Conservation (phyloP, 2,113 vertebrate genomes). For the Illadopsis cleaveri region DNA sequence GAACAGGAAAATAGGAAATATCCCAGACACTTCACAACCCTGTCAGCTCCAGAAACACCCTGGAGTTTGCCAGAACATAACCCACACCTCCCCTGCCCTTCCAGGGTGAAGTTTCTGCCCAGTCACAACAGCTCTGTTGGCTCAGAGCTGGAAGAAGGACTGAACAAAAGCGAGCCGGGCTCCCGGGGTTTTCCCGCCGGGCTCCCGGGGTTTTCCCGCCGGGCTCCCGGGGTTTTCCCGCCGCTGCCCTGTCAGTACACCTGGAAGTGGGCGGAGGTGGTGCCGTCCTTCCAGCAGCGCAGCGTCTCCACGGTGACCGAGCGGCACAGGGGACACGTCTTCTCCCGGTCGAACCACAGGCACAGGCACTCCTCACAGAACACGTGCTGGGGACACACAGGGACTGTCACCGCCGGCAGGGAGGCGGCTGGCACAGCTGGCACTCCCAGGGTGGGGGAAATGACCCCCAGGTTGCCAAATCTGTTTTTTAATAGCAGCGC, state of each 20-base stretch:
- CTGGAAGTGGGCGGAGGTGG: conserved; percentile 96
- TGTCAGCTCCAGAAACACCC: neutral
- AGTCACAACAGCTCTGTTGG: neutral
- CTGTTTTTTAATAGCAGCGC: neutral
- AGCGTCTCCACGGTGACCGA: conserved; percentile 85
- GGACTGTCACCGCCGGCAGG: fast-evolving
- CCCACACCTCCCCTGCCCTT: neutral
- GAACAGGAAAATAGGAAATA: neutral
- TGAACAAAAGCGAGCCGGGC: neutral
- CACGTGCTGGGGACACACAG: conserved; percentile 83
- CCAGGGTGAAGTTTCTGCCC: neutral
- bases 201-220: fast-evolving
- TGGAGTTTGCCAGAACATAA: neutral
- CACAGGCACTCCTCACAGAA: conserved; percentile 97
- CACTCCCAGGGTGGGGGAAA: fast-evolving
- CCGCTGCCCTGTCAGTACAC: conserved; percentile 79
- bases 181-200: neutral
- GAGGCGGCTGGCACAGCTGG: neutral
- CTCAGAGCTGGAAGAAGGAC: neutral
- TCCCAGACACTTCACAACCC: neutral
- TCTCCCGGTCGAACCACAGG: conserved; percentile 95
- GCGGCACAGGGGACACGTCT: conserved; percentile 92
- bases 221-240: neutral
- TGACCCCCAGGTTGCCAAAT: neutral
- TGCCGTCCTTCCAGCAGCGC: conserved; percentile 96